A percentile compares a stretch with the other conserved stretches of the same genome.
phyloP scores from a whole-genome alignment of 92 coral and sea anemone species.

The Parazoanthus darwini region DNA sequence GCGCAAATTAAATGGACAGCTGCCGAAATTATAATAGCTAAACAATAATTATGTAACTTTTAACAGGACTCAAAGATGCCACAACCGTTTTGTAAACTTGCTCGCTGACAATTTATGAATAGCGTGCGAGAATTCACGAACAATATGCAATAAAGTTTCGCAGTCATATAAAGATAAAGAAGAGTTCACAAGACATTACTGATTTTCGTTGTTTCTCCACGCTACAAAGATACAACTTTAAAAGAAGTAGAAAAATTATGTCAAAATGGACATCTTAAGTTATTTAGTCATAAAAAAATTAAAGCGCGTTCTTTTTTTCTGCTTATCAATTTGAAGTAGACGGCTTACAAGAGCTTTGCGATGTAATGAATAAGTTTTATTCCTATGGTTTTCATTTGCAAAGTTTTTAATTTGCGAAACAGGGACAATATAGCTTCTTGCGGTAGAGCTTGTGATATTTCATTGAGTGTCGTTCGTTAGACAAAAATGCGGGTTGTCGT shows the following conservation, averaged over 20 bases:
- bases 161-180: background rate
- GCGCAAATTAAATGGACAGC: slow-evolving; percentile 31
- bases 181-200: background rate
- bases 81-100: slow-evolving; percentile 40
- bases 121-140: slow-evolving; percentile 29
- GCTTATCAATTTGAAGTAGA: background rate
- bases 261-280: background rate
- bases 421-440: background rate
- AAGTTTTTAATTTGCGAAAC: background rate
- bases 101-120: slow-evolving; percentile 35
- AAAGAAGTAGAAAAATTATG: background rate
- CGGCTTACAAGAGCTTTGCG: background rate
- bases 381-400: background rate
- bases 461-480: slow-evolving; percentile 16
- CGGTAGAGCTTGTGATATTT: slow-evolving; percentile 1
- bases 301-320: background rate
- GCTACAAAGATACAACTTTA: slow-evolving; percentile 8
- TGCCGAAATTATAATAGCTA: slow-evolving; percentile 15
- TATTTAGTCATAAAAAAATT: background rate
- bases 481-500: slow-evolving; percentile 18
- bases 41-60: slow-evolving; percentile 39
- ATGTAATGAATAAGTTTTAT: background rate
- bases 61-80: slow-evolving; percentile 32
- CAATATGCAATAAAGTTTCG: slow-evolving; percentile 34
- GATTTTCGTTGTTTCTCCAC: background rate